phyloP scores from a whole-genome alignment of 2,113 vertebrate species.

The Paedocypris sp. region DNA sequence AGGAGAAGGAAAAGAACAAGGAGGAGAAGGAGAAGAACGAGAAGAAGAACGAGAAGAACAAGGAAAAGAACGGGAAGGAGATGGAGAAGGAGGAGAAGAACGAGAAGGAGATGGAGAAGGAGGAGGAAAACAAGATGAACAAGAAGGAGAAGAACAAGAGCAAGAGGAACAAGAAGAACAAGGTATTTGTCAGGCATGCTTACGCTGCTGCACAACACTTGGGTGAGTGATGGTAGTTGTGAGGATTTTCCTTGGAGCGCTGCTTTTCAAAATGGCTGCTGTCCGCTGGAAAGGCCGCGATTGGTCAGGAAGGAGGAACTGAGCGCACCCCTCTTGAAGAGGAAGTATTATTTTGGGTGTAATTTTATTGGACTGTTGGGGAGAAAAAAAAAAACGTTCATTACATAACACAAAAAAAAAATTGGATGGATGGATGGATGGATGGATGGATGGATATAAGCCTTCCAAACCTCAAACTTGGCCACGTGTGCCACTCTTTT shows the following conservation, averaged over 20 bases:
- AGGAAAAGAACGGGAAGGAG: constrained; percentile 39
- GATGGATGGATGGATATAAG: neutral
- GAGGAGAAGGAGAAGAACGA: neutral
- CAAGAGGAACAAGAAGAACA: neutral
- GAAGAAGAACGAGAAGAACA: neutral
- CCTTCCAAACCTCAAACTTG: constrained; percentile 51
- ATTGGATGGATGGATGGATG: neutral
- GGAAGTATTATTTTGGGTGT: constrained; percentile 48
- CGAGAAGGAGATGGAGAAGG: constrained; percentile 38
- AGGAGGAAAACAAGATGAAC: constrained; percentile 32
- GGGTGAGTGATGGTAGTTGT: constrained; percentile 8
- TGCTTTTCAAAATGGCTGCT: constrained; percentile 36
- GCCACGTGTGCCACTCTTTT: constrained; percentile 56
- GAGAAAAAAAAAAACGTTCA: neutral
- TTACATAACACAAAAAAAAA: neutral
- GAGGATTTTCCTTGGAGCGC: constrained; percentile 25
- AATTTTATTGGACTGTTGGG: constrained; percentile 36
- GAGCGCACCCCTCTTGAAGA: constrained; percentile 26
- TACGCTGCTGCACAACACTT: constrained; percentile 41
- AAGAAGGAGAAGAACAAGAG: neutral
- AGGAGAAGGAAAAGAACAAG: constrained; percentile 34
- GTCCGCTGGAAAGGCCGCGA: constrained; percentile 44
- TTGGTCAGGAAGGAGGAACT: constrained; percentile 20
- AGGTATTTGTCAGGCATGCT: constrained; percentile 27
- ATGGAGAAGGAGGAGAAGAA: neutral